Evolutionary conservation across 2,113 vertebrate species (phyloP).

Genomic region (Pedionomus torquatus): DNA sequence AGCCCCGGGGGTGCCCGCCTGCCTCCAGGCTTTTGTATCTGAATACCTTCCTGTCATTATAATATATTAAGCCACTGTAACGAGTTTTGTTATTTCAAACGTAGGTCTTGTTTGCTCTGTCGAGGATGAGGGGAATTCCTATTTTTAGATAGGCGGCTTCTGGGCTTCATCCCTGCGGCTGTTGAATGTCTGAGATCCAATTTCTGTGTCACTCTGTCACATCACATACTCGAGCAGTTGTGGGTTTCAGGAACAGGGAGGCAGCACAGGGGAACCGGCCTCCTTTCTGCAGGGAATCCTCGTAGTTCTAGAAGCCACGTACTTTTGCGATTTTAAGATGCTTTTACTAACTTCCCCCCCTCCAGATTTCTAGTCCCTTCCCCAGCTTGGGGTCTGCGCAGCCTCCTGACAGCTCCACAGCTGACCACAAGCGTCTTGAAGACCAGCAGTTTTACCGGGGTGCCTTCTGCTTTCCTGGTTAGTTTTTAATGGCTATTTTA

Average conservation of each 20-base stretch:
- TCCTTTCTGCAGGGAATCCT: neutral
- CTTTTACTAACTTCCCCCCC: neutral
- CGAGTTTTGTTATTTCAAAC: constrained; percentile 61
- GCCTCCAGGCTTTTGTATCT: constrained; percentile 1
- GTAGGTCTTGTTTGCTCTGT: constrained; percentile 53
- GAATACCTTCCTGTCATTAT: constrained; percentile 29
- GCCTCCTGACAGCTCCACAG: neutral
- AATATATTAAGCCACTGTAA: constrained; percentile 27
- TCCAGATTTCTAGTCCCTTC: neutral
- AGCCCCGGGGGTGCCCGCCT: constrained; percentile 40
- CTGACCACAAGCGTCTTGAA: rapidly evolving
- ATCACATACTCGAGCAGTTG: rapidly evolving
- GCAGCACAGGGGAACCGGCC: rapidly evolving
- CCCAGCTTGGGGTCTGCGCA: rapidly evolving
- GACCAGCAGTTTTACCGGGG: neutral
- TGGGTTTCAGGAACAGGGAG: neutral
- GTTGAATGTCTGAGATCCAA: neutral
- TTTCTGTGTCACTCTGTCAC: neutral
- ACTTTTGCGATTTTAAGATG: neutral
- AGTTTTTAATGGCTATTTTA: neutral
- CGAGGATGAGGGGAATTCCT: constrained; percentile 55
- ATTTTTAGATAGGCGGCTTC: constrained; percentile 33
- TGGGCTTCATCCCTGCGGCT: neutral
- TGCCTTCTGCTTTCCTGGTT: neutral
- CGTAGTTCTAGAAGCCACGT: neutral